Evolutionary conservation across 2,113 vertebrate genomes (phyloP), one percentile per base, ranked within the genome.

Genomic region (Ornithorhynchus anatinus): DNA sequence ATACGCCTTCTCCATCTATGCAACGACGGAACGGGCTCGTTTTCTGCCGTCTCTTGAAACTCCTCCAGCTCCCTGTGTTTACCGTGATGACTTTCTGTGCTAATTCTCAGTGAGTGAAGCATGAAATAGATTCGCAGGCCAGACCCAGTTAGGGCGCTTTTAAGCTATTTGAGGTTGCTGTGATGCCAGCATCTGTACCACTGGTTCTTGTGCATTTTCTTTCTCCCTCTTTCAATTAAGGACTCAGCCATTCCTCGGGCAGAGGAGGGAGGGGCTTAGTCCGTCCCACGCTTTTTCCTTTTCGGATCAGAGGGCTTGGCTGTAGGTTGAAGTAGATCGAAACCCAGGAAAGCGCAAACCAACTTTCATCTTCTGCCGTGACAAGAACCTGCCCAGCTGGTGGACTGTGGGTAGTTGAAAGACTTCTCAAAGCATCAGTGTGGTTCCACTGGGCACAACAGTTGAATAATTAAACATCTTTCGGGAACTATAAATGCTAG

Each of bases 1-100:
- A 84, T 83, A 88, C 81, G 91, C 80, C 88, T 82, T 84, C 50
- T 61, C 83, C 82, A 87, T 89, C 86, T 90, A 91, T 84, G 86
- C 81, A 72, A 88, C 75, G 63, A 68, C 82, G 62, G 81, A 86
- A 85, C 85, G 62, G 84, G 76, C 88, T 88, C 86, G 61, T 89
- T 84, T 48, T 86, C 81, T 69, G 83, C 42, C 58, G 64, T 48
- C 84, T 81, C 85, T 66, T 91, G 89, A 92, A 92, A 89, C 80
- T 66, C 84, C 77, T 84, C 84, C 82, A 80, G 86, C 84, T 80
- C 82, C 85, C 88, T 67, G 77, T 53, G 48, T 82, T 87, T 84
- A 40, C 85, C 59, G 81, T 17, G 79, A 80, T 78, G 91, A 82
- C 82, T 89, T 86, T 84, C 88, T 79, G 74, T 75, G 80, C 87